These are phyloP conservation scores for Syrphus vitripennis DNA, from an alignment of 2,888 invertebrate species.

Conservation along the genomic window DNA sequence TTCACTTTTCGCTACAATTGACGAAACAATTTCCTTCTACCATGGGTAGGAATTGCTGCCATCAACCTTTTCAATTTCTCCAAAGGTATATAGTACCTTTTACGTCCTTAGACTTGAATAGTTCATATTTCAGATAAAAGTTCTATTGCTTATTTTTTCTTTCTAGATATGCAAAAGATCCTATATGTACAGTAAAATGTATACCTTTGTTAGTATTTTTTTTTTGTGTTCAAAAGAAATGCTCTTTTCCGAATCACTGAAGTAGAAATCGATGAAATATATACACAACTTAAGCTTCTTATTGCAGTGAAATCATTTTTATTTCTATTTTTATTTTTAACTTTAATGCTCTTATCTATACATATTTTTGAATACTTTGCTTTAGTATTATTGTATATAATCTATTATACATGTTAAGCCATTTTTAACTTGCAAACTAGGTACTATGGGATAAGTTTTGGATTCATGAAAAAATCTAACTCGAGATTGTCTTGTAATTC, in stretches of 20 bases:
- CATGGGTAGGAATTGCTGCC: too few relatives aligned
- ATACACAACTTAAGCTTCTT: neutral
- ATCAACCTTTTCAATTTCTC: conserved; percentile 10
- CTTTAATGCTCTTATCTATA: too few relatives aligned
- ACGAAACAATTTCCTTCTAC: conserved; percentile 2
- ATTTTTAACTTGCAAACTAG: neutral
- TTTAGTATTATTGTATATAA: neutral
- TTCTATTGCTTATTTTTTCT: neutral
- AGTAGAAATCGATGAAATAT: neutral
- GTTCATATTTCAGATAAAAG: conserved; percentile 13
- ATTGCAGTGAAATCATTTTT: neutral
- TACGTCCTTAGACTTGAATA: neutral
- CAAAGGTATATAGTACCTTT: too few relatives aligned
- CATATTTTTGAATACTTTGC: neutral
- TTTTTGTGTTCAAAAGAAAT: neutral
- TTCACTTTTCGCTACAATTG: conserved; percentile 1
- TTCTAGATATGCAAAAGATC: neutral
- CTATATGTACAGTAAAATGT: neutral
- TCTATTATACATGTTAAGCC: neutral
- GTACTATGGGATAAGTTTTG: too few relatives aligned
- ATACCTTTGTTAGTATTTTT: neutral
- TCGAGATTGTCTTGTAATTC: too few relatives aligned
- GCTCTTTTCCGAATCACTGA: conserved; percentile 2
- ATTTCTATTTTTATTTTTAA: neutral
- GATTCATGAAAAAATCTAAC: too few relatives aligned